Base-by-base conservation (phyloP, 2,797 vertebrate genomes). In the Clarias laeviceps region DNA sequence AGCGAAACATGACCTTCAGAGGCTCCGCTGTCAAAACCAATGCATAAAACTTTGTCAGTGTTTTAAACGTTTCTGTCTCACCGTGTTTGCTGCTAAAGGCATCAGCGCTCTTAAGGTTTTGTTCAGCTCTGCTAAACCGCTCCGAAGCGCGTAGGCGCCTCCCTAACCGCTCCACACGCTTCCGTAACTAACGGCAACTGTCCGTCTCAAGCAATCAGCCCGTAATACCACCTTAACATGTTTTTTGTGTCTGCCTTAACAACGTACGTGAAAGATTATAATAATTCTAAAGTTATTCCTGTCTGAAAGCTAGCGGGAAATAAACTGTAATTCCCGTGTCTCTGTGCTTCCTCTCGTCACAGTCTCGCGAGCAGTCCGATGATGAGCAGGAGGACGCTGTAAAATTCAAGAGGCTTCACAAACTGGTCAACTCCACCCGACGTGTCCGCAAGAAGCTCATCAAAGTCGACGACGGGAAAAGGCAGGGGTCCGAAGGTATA, bases 301-400 rank as follows among this genome's bases (percentile, higher is more conserved):
- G 0, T 15, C 8, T 37, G 29, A 57, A 9, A 29, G 12, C 8
- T n/a, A 14, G 2, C 3, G 1, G 6, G 32, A 34, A 57, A 54
- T 27, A 54, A 73, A 27, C 40, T 66, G 27, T 90, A 89, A 11
- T 50, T n/a, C 18, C 22, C 29, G 54, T n/a, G 61, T 82, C 59
- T n/a, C 34, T 68, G 37, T n/a, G 34, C 45, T 18, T 14, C 76
- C 66, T 83, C 32, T 87, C 88, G 94, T 94, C 93, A 90, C 92
- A 99, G 98, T 99, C 98, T 91, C 96, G 95, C 91, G 98, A 99
- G 91, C 98, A 97, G 93, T 99, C 98, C 0, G 98, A 99, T 0
- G 98, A 99, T 85, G 98, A 99, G 93, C 97, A 98, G 91, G 98
- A 99, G 92, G 98, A 99, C 91, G 97, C 97, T 0, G 96, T 98